These are phyloP conservation scores for Mactromeris polynyma DNA, from an alignment of 2,888 invertebrate genomes.

Conservation along the genomic window DNA sequence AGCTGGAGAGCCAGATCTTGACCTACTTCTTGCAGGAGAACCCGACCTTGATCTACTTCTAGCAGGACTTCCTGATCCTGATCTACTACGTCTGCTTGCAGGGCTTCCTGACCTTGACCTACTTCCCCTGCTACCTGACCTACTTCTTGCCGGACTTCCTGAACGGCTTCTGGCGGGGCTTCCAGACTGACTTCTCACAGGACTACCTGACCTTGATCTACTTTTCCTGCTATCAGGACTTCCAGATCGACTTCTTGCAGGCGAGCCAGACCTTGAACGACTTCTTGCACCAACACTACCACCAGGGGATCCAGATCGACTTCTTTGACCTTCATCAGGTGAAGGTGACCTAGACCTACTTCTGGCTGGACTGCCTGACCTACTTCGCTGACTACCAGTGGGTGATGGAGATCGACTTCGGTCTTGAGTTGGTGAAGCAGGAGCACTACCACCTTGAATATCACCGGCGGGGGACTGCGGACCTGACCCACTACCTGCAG, in stretches of 20 bases:
- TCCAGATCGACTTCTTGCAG: conserved; percentile 54
- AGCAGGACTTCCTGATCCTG: conserved; percentile 60
- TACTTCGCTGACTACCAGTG: conserved; percentile 55
- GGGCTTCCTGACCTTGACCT: conserved; percentile 66
- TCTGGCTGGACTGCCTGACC: conserved; percentile 59
- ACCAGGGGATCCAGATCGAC: conserved; percentile 53
- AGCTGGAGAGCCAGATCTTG: conserved; percentile 49
- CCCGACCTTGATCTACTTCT: conserved; percentile 68
- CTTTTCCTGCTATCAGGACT: conserved; percentile 47
- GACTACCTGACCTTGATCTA: conserved; percentile 42
- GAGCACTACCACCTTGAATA: conserved; percentile 47
- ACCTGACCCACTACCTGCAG: conserved; percentile 60
- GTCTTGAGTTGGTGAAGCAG: conserved; percentile 66
- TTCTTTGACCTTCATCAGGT: conserved; percentile 48
- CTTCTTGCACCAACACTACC: conserved; percentile 12
- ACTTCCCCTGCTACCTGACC: conserved; percentile 56
- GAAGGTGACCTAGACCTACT: conserved; percentile 69
- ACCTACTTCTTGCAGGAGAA: conserved; percentile 61
- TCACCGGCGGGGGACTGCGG: conserved; percentile 55
- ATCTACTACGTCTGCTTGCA: conserved; percentile 61
- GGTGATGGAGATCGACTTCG: conserved; percentile 71
- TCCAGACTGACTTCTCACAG: conserved; percentile 11
- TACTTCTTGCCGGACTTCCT: conserved; percentile 42
- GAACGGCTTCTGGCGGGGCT: conserved; percentile 47
- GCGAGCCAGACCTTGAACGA: conserved; percentile 58